Evolutionary conservation across 2,113 vertebrate species (phyloP).

Genomic region (Bagarius yarrelli): DNA sequence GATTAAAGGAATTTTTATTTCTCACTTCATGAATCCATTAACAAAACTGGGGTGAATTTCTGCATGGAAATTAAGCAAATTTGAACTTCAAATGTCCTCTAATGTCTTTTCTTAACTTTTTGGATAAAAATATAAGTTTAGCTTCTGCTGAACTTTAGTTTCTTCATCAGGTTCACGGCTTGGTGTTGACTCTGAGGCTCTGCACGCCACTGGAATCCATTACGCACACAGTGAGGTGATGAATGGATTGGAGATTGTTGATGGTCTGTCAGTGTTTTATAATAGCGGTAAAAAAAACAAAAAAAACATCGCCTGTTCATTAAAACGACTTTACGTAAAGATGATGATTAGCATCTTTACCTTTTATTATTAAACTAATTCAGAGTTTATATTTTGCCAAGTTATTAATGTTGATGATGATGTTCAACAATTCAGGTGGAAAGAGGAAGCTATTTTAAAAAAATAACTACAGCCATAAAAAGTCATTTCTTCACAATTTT

Average conservation of each 20-base stretch:
- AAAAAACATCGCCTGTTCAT: too few species aligned
- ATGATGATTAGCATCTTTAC: not conserved
- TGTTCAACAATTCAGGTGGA: not conserved
- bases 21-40: too few species aligned
- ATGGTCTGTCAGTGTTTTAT: slow-evolving; percentile 5
- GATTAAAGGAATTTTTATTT: too few species aligned
- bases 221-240: slow-evolving; percentile 11
- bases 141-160: not conserved
- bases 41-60: too few species aligned
- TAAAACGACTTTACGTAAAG: not conserved
- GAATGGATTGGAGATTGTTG: slow-evolving; percentile 3
- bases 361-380: not conserved
- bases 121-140: too few species aligned
- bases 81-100: too few species aligned
- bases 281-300: not conserved
- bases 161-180: not conserved
- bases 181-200: not conserved
- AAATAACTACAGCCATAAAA: not conserved
- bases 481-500: not conserved
- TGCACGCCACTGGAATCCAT: slow-evolving; percentile 11
- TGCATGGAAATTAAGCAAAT: too few species aligned
- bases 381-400: not conserved
- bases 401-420: not conserved
- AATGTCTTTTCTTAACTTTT: too few species aligned
- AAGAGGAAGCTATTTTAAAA: too few species aligned